Evolutionary conservation across 2,113 vertebrate genomes (phyloP), one percentile per base, ranked within the genome.

Genomic region (Hippoglossus stenolepis): DNA sequence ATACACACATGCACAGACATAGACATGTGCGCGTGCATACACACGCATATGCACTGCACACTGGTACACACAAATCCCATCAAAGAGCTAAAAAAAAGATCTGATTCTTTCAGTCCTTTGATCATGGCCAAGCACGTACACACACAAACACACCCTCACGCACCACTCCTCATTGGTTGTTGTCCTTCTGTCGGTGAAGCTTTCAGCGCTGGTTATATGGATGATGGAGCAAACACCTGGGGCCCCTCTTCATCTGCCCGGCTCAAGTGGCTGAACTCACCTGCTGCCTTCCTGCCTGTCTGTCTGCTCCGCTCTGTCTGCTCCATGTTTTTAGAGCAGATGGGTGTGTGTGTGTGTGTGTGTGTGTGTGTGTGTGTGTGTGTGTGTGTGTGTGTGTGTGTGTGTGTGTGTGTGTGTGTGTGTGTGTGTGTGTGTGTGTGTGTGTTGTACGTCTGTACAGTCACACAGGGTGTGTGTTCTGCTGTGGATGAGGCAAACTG

Each of bases 151-250:
- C 54, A 66, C 62, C 65, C 47, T 60, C 71, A 49, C 74, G 7
- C 74, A 64, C 56, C 51, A 59, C 65, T 73, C 64, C 72, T 73
- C 77, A 73, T 65, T 89, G 85, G 72, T 73, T 87, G 70, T 76
- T 84, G 85, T 82, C 67, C 67, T 77, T 85, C 54, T 87, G 86
- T 81, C 83, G 82, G 67, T 67, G 72, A 84, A 77, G 72, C 88
- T 90, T 92, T 92, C 83, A 93, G 91, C 87, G 75, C 80, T 76
- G 82, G 90, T 92, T 92, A 80, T 86, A 90, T 87, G 85, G 88
- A 82, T 85, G 90, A 88, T 77, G 82, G 80, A 88, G 77, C 88
- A 89, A 86, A 90, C 91, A 92, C 90, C 88, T 92, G 91, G 91
- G 89, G 77, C 87, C 80, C 80, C 84, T 90, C 85, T 89, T 89